phyloP scores from a whole-genome alignment of 2,113 vertebrate genomes.

The Hippolais icterina region DNA sequence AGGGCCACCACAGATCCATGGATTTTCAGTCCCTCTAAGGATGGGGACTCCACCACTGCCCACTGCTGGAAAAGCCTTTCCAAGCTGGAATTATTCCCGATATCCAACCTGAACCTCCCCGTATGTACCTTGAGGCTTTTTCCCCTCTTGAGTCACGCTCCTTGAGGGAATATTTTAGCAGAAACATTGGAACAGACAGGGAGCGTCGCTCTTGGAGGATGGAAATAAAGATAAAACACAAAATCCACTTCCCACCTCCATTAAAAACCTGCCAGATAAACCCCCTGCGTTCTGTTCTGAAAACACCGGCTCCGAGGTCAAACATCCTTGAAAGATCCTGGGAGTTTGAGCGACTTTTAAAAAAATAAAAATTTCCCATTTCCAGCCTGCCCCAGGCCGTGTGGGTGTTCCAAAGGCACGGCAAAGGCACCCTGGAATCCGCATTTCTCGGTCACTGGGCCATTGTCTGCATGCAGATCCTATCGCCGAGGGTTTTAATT shows the following conservation, averaged over 20 bases:
- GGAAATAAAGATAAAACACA: not conserved
- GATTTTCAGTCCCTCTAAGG: not conserved
- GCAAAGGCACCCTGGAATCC: not conserved
- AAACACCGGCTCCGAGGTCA: not conserved
- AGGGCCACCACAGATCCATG: not conserved
- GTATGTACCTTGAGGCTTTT: accelerated
- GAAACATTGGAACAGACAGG: not conserved
- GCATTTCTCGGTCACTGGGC: not conserved
- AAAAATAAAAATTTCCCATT: not conserved
- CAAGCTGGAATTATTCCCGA: not conserved
- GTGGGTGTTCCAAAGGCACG: not conserved
- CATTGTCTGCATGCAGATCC: not conserved
- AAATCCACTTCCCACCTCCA: accelerated
- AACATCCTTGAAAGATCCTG: not conserved
- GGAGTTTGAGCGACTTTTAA: not conserved
- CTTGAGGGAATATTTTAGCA: not conserved
- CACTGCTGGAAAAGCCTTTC: not conserved
- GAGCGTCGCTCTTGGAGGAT: not conserved
- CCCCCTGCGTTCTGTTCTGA: accelerated
- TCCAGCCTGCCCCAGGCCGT: accelerated
- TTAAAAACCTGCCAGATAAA: accelerated
- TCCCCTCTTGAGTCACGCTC: accelerated
- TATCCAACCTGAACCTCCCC: not conserved
- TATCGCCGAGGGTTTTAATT: not conserved
- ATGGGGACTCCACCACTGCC: not conserved